Percentiles rank a stretch among this genome's conserved stretches.
These are phyloP conservation scores for Crotalus tigris DNA, from an alignment of 2,113 vertebrate species.

Conservation along the genomic window DNA sequence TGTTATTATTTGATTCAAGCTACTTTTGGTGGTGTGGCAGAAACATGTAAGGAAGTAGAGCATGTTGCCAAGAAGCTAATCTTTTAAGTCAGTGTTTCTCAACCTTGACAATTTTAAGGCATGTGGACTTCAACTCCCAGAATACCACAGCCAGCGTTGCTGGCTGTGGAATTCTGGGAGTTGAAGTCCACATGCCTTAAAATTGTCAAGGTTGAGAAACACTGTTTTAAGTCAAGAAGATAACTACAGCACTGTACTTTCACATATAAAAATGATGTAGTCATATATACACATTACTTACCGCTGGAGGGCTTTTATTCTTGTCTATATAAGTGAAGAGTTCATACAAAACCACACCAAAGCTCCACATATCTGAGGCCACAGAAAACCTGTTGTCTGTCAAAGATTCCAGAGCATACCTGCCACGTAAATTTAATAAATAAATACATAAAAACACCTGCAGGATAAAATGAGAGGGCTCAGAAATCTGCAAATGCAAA, in stretches of 20 bases:
- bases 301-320: conserved; percentile 90
- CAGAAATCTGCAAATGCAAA: not conserved
- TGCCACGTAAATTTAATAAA: not conserved
- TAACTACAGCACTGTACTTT: not conserved
- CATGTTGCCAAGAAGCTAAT: not conserved
- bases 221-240: not conserved
- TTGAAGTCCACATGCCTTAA: too few relatives aligned
- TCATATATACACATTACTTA: conserved; percentile 57
- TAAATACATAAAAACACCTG: conserved; percentile 46
- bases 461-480: conserved; percentile 4
- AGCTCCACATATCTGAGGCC: conserved; percentile 96
- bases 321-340: conserved; percentile 97
- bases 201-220: too few relatives aligned
- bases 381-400: conserved; percentile 97
- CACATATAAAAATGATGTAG: not conserved
- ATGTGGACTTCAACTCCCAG: too few relatives aligned
- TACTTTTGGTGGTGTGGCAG: not conserved
- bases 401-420: conserved; percentile 97
- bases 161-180: too few relatives aligned
- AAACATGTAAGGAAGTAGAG: not conserved
- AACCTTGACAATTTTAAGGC: too few relatives aligned
- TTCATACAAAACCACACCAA: conserved; percentile 95
- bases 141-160: too few relatives aligned
- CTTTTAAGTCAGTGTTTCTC: not conserved
- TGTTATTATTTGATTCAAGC: not conserved